These are phyloP conservation scores for Clanis bilineata DNA, from an alignment of 2,888 invertebrate species.

Conservation along the genomic window DNA sequence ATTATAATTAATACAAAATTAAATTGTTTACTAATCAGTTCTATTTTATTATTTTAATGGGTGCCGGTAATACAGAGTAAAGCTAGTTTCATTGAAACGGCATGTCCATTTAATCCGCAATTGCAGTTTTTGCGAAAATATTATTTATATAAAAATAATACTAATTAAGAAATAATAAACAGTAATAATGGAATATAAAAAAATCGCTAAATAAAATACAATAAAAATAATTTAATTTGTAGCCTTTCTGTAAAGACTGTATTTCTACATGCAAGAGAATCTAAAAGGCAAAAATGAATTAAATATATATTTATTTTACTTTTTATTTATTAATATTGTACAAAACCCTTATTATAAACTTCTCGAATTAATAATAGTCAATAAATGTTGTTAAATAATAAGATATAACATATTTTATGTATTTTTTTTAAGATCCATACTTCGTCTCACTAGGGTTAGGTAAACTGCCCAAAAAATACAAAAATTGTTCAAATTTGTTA, in stretches of 20 bases:
- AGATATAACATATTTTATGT: constrained; percentile 11
- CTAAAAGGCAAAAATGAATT: neutral
- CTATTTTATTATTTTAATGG: too few species aligned
- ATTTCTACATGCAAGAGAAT: neutral
- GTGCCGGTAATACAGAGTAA: too few species aligned
- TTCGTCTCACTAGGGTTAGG: constrained; percentile 38
- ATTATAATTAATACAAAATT: too few species aligned
- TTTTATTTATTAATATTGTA: neutral
- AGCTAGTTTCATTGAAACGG: neutral
- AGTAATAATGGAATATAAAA: neutral
- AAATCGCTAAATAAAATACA: neutral
- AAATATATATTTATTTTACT: neutral
- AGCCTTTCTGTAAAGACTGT: neutral
- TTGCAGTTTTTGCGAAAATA: neutral
- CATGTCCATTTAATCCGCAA: neutral
- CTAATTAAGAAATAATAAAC: neutral
- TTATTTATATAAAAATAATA: neutral
- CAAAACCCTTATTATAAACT: neutral
- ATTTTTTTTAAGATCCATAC: constrained; percentile 12
- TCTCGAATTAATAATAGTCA: neutral
- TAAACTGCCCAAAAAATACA: constrained; percentile 48
- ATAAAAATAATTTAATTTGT: neutral
- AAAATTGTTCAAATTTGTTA: constrained; percentile 57
- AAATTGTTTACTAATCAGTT: too few species aligned
- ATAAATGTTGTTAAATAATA: neutral